A percentile compares a stretch with the other conserved stretches of the same genome.
phyloP scores from a whole-genome alignment of 2,888 invertebrate species.

The Coleophora flavipennella region DNA sequence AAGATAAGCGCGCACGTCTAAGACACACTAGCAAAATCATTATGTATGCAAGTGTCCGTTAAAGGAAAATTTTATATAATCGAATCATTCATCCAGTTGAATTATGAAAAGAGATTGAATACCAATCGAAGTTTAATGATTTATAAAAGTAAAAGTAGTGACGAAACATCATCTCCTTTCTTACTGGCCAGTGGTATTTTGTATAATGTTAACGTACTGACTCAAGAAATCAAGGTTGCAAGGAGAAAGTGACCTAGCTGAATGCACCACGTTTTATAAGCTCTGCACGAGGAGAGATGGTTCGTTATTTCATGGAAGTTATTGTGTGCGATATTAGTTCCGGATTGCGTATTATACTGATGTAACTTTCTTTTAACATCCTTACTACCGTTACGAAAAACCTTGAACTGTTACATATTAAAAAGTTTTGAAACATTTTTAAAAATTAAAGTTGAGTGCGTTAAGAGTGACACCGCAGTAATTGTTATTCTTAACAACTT shows the following conservation, averaged over 20 bases:
- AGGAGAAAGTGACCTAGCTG: conserved; percentile 64
- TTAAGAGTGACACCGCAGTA: no score
- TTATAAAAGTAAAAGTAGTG: conserved; percentile 59
- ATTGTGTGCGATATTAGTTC: no score
- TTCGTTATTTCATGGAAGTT: no score
- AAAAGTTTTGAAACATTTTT: no score
- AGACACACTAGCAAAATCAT: conserved; percentile 12
- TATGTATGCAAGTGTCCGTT: conserved; percentile 30
- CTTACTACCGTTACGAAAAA: no score
- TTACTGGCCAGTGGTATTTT: conserved; percentile 2
- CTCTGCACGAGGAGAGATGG: no score
- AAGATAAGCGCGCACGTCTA: neutral
- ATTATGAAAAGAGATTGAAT: conserved; percentile 26
- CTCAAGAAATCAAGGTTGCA: conserved; percentile 66
- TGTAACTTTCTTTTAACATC: no score
- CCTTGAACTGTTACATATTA: no score
- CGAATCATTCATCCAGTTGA: conserved; percentile 11
- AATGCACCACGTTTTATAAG: conserved; percentile 12
- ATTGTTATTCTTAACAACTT: no score
- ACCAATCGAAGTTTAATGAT: conserved; percentile 18
- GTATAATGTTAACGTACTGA: conserved; percentile 40
- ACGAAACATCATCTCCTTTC: conserved; percentile 49
- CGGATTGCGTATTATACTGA: no score
- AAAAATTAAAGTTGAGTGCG: no score
- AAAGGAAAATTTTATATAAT: conserved; percentile 28